Base-by-base conservation (phyloP, 2,797 vertebrate genomes). In the Urosaurus nigricauda region DNA sequence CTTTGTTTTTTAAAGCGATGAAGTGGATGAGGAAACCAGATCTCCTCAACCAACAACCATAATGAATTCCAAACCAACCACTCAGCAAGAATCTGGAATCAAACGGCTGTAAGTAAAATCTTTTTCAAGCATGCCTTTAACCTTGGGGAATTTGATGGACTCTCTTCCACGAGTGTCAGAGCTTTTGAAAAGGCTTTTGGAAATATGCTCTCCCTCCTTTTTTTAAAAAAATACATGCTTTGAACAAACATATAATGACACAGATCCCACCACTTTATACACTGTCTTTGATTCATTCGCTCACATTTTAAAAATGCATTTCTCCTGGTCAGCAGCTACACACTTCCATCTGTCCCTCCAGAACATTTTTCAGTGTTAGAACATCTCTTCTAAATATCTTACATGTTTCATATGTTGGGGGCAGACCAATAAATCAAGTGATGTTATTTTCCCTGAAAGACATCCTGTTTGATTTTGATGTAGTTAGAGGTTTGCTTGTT, bases 21-120 rank as follows among this genome's bases (percentile, higher is more conserved):
- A 99, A 93, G 94, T 96, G 14, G 98, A 99, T 83, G 98, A 99
- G 63, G 98, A 99, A 84, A 95, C 90, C 0, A 96, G 93, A n/a
- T 93, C 97, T 53, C 95, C 97, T 2, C 96, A 97, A 80, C 94
- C 98, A 5, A 97, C 97, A 14, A 97, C 98, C 2, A 94, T 97
- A 1, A 95, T 96, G 88, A 97, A 96, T 82, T 95, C 97, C 0
- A 97, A 97, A n/a, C 95, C 96, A 14, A 94, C 97, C 83, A 95
- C 97, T 17, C 98, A 98, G 94, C 98, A 98, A 0, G 99, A 99
- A 95, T 99, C 99, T 0, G 98, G 99, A 94, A 99, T 99, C 97
- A 99, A 98, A 96, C 97, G 98, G 92, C 97, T 99, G 99, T 99
- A 98, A 95, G 99, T 99, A 92, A 65, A 24, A 26, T 29, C 21